These are phyloP conservation scores for Chiroxiphia lanceolata DNA, from an alignment of 2,797 vertebrate genomes.

Conservation along the genomic window DNA sequence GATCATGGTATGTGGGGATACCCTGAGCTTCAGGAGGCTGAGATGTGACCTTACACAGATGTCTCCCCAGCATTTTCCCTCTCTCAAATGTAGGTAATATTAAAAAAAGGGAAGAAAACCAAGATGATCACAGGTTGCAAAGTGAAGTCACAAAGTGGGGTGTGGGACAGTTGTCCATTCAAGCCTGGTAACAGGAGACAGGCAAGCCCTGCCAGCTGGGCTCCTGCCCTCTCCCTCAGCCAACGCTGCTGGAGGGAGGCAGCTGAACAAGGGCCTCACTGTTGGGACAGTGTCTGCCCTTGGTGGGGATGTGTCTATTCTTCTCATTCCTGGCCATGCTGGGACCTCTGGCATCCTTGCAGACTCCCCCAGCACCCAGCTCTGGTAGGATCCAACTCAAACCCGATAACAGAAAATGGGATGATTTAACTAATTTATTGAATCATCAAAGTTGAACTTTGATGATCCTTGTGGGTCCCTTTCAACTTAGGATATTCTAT, in stretches of 20 bases:
- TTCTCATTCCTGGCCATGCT: not conserved
- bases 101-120: not conserved
- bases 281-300: not conserved
- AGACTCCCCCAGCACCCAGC: not conserved
- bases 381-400: not conserved
- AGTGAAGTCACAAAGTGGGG: accelerated
- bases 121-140: not conserved
- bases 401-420: accelerated
- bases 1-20: accelerated
- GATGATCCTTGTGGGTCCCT: not conserved
- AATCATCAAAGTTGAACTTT: not conserved
- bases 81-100: not conserved
- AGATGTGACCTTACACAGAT: not conserved
- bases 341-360: not conserved
- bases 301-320: accelerated
- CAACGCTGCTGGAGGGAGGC: not conserved
- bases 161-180: not conserved
- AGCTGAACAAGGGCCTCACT: not conserved
- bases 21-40: not conserved
- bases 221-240: not conserved
- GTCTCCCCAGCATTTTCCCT: not conserved
- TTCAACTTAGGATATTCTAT: not conserved
- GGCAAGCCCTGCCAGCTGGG: not conserved
- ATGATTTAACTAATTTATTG: not conserved
- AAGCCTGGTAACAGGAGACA: not conserved